Base-by-base conservation (phyloP, 2,888 invertebrate species). In the Diploptera punctata region DNA sequence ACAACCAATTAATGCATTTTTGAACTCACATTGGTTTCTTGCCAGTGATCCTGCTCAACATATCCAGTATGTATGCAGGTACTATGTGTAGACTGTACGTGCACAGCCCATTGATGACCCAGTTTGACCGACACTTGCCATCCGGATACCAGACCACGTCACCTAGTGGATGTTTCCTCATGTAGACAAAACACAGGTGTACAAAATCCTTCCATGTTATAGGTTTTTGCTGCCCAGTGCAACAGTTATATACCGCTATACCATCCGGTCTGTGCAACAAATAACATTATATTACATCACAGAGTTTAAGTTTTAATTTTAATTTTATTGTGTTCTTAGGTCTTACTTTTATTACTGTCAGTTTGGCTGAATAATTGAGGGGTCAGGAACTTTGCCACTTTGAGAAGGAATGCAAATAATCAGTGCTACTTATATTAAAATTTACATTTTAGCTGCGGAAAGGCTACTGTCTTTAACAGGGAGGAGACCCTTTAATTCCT, bases 121-220 rank as follows among this genome's bases (percentile, higher is more conserved):
- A 81, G 75, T 79, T 80, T 47, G 79, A 79, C 44, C 79, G 80
- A 76, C 81, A 81, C 31, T 76, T 77, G 18, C 81, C 80, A 70
- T 78, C 79, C 10, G 81, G 81, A 74, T 80, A 78, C 87, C 83
- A 79, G 85, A 84, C 68, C 13, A 91, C 88, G 24, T 83, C 81
- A 69, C 83, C 81, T 74, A 85, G 80, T 7, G 86, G 86, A 76
- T 85, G 81, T 77, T 81, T 81, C 72, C 78, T 79, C 70, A 83
- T 79, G 21, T 80, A 79, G 13, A 80, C 79, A 71, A 82, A 79
- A 33, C 81, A 79, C 62, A 80, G 81, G 76, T 80, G 77, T 78
- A 86, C 84, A 76, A 88, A 76, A 29, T 75, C 83, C 44, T 84
- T 84, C 88, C 88, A 88, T 3, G 83, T 84, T 75, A 87, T 81